Conservation (phyloP, 2,113 vertebrate species). For the Glaucidium brasilianum region DNA sequence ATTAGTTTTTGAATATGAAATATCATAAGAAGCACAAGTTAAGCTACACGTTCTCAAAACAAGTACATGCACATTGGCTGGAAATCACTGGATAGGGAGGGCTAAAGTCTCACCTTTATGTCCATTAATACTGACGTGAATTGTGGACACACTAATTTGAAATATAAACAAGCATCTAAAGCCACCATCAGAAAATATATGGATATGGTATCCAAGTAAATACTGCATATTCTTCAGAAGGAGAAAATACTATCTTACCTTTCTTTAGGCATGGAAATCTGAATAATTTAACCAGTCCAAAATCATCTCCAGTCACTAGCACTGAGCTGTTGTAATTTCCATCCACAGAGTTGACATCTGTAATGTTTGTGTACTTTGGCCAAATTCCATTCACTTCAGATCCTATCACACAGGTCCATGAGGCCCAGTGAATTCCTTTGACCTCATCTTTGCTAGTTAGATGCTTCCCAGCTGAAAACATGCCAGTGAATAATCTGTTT, state of each 20-base stretch:
- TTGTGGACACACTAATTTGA: not conserved
- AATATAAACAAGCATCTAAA: not conserved
- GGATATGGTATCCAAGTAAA: not conserved
- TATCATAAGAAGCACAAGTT: not conserved
- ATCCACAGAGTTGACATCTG: constrained; percentile 91
- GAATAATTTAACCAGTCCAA: constrained; percentile 91
- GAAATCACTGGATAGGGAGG: not conserved
- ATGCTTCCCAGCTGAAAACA: constrained; percentile 86
- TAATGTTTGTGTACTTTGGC: constrained; percentile 90
- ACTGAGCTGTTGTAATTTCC: constrained; percentile 91
- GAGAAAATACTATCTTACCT: constrained; percentile 71
- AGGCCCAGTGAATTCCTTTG: constrained; percentile 92
- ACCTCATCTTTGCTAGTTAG: constrained; percentile 88
- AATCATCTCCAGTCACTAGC: constrained; percentile 90
- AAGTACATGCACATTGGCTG: not conserved
- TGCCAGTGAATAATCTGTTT: not conserved
- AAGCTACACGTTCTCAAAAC: not conserved
- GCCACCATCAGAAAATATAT: not conserved
- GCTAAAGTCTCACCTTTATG: not conserved
- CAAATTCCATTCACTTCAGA: constrained; percentile 93
- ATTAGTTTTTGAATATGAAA: not conserved
- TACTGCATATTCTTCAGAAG: not conserved
- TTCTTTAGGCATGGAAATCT: constrained; percentile 94
- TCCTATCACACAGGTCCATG: constrained; percentile 92
- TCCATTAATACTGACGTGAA: not conserved